phyloP scores from a whole-genome alignment of 2,797 vertebrate genomes.

The Eulemur rubriventer region DNA sequence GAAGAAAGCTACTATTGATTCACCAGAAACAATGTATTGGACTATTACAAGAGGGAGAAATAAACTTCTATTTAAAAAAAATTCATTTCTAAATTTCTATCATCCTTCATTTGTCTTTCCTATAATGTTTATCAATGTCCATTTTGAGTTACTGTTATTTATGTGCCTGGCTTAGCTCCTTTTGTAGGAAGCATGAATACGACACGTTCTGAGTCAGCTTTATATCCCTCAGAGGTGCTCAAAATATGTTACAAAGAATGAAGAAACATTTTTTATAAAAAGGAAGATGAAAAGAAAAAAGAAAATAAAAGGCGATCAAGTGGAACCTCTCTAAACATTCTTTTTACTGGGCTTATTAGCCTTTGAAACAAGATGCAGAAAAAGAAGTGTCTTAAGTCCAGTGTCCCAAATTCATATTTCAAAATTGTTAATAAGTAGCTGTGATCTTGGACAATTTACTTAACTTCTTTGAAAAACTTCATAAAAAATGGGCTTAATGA shows the following conservation, averaged over 20 bases:
- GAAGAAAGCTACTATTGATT: neutral
- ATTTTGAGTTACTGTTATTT: neutral
- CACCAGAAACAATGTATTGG: neutral
- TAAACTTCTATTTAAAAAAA: neutral
- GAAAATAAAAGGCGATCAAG: neutral
- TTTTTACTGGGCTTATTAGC: neutral
- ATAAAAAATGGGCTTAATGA: constrained; percentile 24
- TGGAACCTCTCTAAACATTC: neutral
- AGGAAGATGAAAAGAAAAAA: neutral
- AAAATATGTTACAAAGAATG: neutral
- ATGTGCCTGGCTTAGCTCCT: neutral
- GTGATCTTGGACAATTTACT: neutral
- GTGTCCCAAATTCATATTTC: neutral
- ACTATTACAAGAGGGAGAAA: neutral
- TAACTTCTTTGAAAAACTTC: neutral
- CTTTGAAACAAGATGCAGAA: neutral
- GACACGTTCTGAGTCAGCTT: neutral
- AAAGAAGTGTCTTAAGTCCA: neutral
- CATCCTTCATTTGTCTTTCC: neutral
- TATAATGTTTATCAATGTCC: neutral
- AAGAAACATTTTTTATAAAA: neutral
- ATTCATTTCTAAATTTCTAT: neutral
- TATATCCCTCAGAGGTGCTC: neutral
- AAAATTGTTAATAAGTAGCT: neutral
- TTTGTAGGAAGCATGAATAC: neutral